Evolutionary conservation across 2,113 vertebrate genomes (phyloP).

Genomic region (Stigmatopora nigra): DNA sequence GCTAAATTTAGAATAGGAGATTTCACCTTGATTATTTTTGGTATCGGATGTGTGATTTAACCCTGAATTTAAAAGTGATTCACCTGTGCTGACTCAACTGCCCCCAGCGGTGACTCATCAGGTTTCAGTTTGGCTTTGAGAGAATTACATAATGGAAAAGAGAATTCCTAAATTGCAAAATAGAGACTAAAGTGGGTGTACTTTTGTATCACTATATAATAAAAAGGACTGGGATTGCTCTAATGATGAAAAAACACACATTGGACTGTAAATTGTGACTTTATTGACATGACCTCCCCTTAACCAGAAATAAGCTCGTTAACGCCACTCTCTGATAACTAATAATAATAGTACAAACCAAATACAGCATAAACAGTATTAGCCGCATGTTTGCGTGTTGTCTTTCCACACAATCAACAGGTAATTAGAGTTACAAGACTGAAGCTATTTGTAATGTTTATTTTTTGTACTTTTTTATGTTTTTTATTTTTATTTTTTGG

Average conservation of each 20-base stretch:
- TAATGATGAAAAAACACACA: constrained; percentile 23
- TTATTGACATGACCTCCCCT: constrained; percentile 90
- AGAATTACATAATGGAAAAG: too few species aligned
- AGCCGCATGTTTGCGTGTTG: constrained; percentile 33
- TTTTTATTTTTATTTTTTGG: background rate
- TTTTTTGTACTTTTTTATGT: constrained; percentile 40
- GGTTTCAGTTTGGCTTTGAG: constrained; percentile 14
- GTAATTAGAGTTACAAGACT: constrained; percentile 73
- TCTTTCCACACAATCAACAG: constrained; percentile 72
- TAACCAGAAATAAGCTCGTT: constrained; percentile 71
- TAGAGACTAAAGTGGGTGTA: too few species aligned
- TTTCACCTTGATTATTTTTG: constrained; percentile 7
- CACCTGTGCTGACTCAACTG: constrained; percentile 23
- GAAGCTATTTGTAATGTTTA: constrained; percentile 46
- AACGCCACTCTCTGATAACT: constrained; percentile 35
- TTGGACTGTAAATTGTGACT: constrained; percentile 83
- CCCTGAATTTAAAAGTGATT: constrained; percentile 18
- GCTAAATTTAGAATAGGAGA: background rate
- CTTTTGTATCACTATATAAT: too few species aligned
- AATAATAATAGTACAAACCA: constrained; percentile 52
- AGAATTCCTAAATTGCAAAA: background rate
- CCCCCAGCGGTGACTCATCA: background rate
- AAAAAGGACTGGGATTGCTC: too few species aligned
- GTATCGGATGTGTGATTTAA: constrained; percentile 37
- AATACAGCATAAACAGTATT: constrained; percentile 54